Evolutionary conservation across 2,113 vertebrate species (phyloP).

Genomic region (Protobothrops flavoviridis): DNA sequence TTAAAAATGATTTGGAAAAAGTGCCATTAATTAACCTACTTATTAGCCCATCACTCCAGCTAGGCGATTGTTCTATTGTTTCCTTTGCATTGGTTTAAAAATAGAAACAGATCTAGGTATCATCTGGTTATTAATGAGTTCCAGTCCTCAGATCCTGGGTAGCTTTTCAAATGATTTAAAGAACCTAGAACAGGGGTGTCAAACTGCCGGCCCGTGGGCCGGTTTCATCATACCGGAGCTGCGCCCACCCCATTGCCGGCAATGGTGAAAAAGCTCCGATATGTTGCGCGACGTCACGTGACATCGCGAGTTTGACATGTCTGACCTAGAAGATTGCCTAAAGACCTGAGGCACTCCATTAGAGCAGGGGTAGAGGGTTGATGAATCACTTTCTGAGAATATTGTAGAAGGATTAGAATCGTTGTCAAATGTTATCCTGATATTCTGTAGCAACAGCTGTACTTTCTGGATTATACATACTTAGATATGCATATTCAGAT

Average conservation of each 20-base stretch:
- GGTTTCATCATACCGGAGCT: too few relatives aligned
- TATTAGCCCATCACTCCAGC: neutral
- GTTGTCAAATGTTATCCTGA: neutral
- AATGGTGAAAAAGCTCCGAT: too few relatives aligned
- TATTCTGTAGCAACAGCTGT: neutral
- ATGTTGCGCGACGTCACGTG: too few relatives aligned
- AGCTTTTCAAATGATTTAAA: neutral
- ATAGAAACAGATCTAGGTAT: neutral
- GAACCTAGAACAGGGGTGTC: neutral
- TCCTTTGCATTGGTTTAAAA: neutral
- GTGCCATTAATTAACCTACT: neutral
- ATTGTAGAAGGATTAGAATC: neutral
- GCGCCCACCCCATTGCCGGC: too few relatives aligned
- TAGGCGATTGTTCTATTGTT: neutral
- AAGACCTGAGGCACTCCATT: neutral
- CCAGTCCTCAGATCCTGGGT: too few relatives aligned
- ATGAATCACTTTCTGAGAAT: neutral
- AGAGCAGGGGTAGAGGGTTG: neutral
- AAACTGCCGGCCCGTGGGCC: too few relatives aligned
- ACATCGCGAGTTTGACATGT: too few relatives aligned
- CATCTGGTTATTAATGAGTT: neutral
- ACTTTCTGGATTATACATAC: neutral
- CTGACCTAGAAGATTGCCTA: neutral
- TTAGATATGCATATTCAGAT: neutral
- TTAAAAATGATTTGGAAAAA: neutral